Evolutionary conservation across 2,888 invertebrate species (phyloP).

Genomic region (Sesia bembeciformis): DNA sequence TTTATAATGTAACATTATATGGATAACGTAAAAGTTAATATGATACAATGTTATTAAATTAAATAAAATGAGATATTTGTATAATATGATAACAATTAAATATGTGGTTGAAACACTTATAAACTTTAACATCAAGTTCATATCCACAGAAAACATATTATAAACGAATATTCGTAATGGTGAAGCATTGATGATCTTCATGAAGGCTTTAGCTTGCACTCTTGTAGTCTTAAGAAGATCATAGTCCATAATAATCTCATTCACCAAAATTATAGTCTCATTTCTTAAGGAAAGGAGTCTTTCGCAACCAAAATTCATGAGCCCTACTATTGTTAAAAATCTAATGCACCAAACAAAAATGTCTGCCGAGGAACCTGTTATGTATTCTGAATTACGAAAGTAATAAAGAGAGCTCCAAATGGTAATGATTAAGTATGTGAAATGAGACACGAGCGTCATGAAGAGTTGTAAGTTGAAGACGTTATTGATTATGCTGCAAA

Average conservation of each 20-base stretch:
- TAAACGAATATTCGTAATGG: slow-evolving; percentile 29
- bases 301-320: slow-evolving; percentile 6
- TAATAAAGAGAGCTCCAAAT: slow-evolving; percentile 6
- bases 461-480: slow-evolving; percentile 9
- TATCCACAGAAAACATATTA: slow-evolving; percentile 48
- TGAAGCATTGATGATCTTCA: slow-evolving; percentile 8
- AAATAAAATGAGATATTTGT: slow-evolving; percentile 42
- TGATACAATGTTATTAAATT: slow-evolving; percentile 4
- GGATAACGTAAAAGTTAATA: no score
- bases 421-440: slow-evolving; percentile 5
- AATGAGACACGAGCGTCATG: slow-evolving; percentile 5
- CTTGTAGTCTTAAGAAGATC: slow-evolving; percentile 2
- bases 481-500: slow-evolving; percentile 6
- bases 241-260: slow-evolving; percentile 10
- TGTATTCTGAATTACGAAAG: neutral
- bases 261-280: slow-evolving; percentile 7
- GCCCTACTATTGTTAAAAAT: slow-evolving; percentile 1
- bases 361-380: neutral
- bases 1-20: no score
- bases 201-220: slow-evolving; percentile 9
- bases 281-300: slow-evolving; percentile 2
- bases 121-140: slow-evolving; percentile 48
- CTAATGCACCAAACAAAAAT: slow-evolving; percentile 4
- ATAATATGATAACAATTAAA: slow-evolving; percentile 50
- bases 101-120: slow-evolving; percentile 51